Evolutionary conservation across 2,113 vertebrate genomes (phyloP).

Genomic region (Pelodiscus sinensis): DNA sequence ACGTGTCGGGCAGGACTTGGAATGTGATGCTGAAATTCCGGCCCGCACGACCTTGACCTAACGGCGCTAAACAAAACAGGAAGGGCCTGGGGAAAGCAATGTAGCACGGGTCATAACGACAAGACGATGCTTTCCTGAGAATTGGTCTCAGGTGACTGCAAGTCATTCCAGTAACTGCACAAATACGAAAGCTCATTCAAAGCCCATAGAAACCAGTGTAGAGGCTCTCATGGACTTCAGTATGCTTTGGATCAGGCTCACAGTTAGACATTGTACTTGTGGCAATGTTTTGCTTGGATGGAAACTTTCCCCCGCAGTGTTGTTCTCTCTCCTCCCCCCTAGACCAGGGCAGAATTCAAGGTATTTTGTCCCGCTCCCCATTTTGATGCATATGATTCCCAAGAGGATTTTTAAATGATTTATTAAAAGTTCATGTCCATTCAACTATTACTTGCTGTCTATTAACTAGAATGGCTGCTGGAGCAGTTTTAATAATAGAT

Average conservation of each 20-base stretch:
- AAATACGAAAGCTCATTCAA: not conserved
- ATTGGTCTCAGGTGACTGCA: not conserved
- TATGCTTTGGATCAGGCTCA: accelerated
- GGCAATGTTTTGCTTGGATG: not conserved
- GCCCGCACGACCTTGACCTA: slow-evolving; percentile 15
- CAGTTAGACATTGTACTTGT: accelerated
- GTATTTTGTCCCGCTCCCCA: accelerated
- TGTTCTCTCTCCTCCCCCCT: not conserved
- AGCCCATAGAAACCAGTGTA: not conserved
- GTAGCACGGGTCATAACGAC: not conserved
- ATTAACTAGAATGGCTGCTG: not conserved
- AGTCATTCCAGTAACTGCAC: not conserved
- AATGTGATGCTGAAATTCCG: not conserved
- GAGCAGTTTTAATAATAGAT: not conserved
- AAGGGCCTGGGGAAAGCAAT: not conserved
- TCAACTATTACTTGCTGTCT: not conserved
- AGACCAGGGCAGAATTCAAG: not conserved
- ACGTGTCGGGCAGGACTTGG: not conserved
- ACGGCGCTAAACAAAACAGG: slow-evolving; percentile 17
- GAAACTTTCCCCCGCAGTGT: not conserved
- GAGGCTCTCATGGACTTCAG: not conserved
- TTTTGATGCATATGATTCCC: not conserved
- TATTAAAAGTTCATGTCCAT: not conserved
- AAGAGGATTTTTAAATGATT: not conserved
- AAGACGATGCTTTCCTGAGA: not conserved